These are phyloP conservation scores for Heterotilapia buettikoferi DNA, from an alignment of 2,113 vertebrate genomes.

Conservation along the genomic window DNA sequence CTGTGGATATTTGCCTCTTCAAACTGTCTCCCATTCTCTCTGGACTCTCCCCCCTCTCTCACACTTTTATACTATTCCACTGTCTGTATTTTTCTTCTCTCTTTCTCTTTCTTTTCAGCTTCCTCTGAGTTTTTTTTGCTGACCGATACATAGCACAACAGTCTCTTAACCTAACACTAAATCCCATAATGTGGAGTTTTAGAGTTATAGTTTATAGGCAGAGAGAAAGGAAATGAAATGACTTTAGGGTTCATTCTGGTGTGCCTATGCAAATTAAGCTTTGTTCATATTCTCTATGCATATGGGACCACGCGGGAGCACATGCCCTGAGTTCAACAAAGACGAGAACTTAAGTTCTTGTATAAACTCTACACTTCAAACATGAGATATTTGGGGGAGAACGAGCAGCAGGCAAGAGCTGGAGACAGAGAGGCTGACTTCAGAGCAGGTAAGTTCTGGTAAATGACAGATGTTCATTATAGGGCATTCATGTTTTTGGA, in stretches of 20 bases:
- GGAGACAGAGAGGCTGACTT: not conserved
- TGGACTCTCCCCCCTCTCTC: not conserved
- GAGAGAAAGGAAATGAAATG: not conserved
- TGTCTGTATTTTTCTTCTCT: not conserved
- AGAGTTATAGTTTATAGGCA: not conserved
- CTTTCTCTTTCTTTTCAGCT: not conserved
- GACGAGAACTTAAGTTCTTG: not conserved
- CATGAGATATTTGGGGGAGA: not conserved
- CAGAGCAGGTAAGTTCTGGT: not conserved
- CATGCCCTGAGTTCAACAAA: not conserved
- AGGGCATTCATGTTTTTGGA: conserved; percentile 1
- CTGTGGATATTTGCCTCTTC: conserved; percentile 48
- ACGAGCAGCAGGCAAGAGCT: not conserved
- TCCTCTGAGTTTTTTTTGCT: not conserved
- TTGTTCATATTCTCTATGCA: not conserved
- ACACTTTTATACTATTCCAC: not conserved
- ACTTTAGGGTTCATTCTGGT: not conserved
- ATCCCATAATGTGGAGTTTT: not conserved
- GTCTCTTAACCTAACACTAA: not conserved
- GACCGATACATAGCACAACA: not conserved
- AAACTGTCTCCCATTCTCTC: conserved; percentile 26
- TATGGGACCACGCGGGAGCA: not conserved
- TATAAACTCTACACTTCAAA: not conserved
- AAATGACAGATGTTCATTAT: not conserved
- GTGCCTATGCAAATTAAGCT: conserved; percentile 1